phyloP scores from a whole-genome alignment of 1,140 invertebrate species.

The Rhopalosiphum padi region DNA sequence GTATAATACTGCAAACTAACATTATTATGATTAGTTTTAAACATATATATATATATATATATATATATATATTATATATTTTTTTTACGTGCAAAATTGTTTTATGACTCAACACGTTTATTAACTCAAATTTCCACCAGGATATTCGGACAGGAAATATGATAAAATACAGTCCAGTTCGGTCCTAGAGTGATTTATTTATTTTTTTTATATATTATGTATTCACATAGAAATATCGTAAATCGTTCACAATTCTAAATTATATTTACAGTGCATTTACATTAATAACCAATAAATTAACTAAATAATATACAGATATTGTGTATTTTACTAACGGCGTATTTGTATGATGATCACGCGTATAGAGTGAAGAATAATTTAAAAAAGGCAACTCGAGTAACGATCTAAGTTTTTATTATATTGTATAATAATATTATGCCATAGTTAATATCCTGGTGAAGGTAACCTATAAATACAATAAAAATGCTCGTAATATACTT shows the following conservation, averaged over 20 bases:
- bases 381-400: background rate
- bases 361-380: background rate
- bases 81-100: background rate
- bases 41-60: too few species aligned
- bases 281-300: background rate
- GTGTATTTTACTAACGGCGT: background rate
- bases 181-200: background rate
- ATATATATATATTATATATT: too few species aligned
- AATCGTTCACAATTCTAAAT: background rate
- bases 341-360: background rate
- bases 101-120: background rate
- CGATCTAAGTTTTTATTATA: background rate
- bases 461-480: background rate
- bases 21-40: background rate
- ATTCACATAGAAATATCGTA: background rate
- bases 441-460: background rate
- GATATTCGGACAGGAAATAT: background rate
- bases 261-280: background rate
- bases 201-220: background rate
- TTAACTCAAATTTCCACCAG: background rate
- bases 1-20: background rate
- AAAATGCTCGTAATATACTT: background rate
- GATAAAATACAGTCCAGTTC: background rate
- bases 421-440: too few species aligned
- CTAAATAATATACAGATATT: background rate